A percentile compares a stretch with the other conserved stretches of the same genome.
Evolutionary conservation across 2,113 vertebrate species (phyloP).

Genomic region (Hippocampus barbouri): DNA sequence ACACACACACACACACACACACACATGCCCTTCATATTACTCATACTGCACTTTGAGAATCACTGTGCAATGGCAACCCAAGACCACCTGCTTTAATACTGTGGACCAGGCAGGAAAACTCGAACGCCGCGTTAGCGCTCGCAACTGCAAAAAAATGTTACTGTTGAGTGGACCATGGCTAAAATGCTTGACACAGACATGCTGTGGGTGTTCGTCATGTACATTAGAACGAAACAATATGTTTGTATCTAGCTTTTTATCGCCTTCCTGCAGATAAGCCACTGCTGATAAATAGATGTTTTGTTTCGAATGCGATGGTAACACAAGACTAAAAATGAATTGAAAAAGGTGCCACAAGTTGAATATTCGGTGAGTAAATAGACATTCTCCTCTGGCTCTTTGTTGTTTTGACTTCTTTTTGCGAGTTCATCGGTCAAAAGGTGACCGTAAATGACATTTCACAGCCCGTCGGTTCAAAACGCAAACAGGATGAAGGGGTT

Average conservation of each 20-base stretch:
- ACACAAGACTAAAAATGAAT: not conserved
- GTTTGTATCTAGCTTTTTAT: not conserved
- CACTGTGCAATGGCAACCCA: not conserved
- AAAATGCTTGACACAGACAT: not conserved
- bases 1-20: too few relatives aligned
- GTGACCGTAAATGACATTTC: constrained; percentile 10
- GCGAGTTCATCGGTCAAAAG: not conserved
- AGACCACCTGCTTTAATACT: not conserved
- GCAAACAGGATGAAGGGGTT: constrained; percentile 25
- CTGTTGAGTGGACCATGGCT: not conserved
- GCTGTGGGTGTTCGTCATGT: not conserved
- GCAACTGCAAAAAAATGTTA: not conserved
- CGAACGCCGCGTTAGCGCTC: not conserved
- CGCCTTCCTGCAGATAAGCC: not conserved
- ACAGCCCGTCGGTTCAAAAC: constrained; percentile 13
- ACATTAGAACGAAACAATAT: not conserved
- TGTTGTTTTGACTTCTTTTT: constrained; percentile 18
- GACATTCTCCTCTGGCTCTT: not conserved
- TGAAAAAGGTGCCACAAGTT: not conserved
- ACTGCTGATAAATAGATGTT: not conserved
- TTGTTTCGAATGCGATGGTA: not conserved
- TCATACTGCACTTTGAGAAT: not conserved
- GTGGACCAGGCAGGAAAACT: not conserved
- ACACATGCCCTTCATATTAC: not conserved
- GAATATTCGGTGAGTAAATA: not conserved